A percentile compares a stretch with the other conserved stretches of the same genome.
phyloP scores from a whole-genome alignment of 1,140 invertebrate species.

The Polyergus mexicanus region DNA sequence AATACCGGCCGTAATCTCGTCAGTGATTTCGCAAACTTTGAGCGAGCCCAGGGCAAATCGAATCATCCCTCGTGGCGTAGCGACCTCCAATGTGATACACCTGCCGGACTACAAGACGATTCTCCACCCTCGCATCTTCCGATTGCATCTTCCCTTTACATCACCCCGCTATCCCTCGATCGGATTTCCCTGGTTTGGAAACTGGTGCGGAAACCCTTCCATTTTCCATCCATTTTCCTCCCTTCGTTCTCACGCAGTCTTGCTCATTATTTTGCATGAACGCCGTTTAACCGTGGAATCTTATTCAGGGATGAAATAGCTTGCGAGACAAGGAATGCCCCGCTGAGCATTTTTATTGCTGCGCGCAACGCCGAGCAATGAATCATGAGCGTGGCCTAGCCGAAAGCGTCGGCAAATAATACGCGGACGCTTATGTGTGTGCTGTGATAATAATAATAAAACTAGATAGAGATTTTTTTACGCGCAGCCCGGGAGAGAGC shows the following conservation, averaged over 20 bases:
- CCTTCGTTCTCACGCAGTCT: conserved; percentile 12
- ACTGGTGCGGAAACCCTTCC: not conserved
- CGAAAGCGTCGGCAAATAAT: conserved; percentile 57
- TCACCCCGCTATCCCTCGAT: conserved; percentile 4
- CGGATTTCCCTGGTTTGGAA: not conserved
- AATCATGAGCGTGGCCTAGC: conserved; percentile 44
- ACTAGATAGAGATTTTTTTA: conserved; percentile 52
- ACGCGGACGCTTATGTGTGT: conserved; percentile 49
- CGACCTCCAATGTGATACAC: conserved; percentile 8
- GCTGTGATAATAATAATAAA: conserved; percentile 58
- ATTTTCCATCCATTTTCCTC: not conserved
- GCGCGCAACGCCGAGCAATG: conserved; percentile 42
- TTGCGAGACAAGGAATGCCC: conserved; percentile 33
- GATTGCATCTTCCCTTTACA: not conserved
- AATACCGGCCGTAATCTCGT: conserved; percentile 57
- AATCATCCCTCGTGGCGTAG: conserved; percentile 49
- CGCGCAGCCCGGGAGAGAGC: not conserved
- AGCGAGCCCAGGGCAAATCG: conserved; percentile 58
- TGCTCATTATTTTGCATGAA: conserved; percentile 68
- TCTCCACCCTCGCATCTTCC: conserved; percentile 25
- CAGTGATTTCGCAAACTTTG: conserved; percentile 68
- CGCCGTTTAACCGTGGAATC: conserved; percentile 56
- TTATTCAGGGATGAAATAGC: conserved; percentile 60
- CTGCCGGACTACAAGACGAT: conserved; percentile 8
- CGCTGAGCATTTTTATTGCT: conserved; percentile 37